phyloP scores from a whole-genome alignment of 2,797 vertebrate genomes.

The Otus scops region DNA sequence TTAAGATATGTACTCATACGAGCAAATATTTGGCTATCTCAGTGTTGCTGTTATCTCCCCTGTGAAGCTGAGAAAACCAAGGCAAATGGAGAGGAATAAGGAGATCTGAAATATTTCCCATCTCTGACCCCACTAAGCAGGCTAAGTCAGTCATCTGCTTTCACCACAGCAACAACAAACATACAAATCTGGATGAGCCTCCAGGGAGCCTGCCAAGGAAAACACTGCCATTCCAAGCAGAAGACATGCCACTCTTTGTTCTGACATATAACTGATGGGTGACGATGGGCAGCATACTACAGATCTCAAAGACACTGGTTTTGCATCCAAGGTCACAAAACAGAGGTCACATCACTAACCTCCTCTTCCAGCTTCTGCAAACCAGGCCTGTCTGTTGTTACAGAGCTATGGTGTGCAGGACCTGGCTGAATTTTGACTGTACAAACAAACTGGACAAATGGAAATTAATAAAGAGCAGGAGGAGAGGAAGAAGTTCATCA shows the following conservation, averaged over 20 bases:
- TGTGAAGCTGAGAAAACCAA: background rate
- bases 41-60: background rate
- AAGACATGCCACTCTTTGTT: background rate
- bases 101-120: background rate
- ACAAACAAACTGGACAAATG: background rate
- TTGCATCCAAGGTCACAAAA: background rate
- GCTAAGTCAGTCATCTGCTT: background rate
- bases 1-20: conserved; percentile 14
- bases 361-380: background rate
- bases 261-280: rapidly evolving
- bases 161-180: background rate
- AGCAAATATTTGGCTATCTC: conserved; percentile 33
- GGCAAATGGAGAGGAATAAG: background rate
- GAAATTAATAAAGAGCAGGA: background rate
- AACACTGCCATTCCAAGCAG: background rate
- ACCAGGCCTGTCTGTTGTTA: background rate
- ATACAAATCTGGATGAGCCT: background rate
- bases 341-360: rapidly evolving
- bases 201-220: background rate
- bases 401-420: background rate
- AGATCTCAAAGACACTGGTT: rapidly evolving
- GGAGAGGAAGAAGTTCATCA: background rate
- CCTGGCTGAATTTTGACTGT: background rate
- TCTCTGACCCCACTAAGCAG: background rate
- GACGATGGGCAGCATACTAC: background rate